These are phyloP conservation scores for Chloropsis cyanopogon DNA, from an alignment of 2,113 vertebrate genomes.

Conservation along the genomic window DNA sequence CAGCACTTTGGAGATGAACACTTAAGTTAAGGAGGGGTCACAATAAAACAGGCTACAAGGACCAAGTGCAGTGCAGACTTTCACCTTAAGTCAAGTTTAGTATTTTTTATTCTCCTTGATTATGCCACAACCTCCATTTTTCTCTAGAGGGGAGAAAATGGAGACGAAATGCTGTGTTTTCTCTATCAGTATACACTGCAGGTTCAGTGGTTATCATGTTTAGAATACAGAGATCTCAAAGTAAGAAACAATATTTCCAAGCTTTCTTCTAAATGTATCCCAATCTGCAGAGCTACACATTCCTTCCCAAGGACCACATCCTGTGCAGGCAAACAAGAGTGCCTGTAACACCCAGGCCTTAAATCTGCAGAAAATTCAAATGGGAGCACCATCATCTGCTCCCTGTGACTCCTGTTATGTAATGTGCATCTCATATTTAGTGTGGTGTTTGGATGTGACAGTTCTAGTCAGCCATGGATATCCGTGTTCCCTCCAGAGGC, in stretches of 20 bases:
- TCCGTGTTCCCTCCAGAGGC: slow-evolving; percentile 16
- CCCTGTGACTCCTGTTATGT: not conserved
- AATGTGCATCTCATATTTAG: slow-evolving; percentile 19
- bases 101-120: not conserved
- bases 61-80: not conserved
- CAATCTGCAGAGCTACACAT: not conserved
- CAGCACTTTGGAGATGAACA: not conserved
- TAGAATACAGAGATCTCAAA: not conserved
- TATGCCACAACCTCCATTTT: not conserved
- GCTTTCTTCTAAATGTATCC: not conserved
- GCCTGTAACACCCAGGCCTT: not conserved
- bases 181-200: not conserved
- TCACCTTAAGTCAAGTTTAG: not conserved
- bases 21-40: not conserved
- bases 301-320: not conserved
- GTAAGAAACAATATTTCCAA: not conserved
- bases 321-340: not conserved
- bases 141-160: not conserved
- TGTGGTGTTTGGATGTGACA: slow-evolving; percentile 9
- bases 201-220: not conserved
- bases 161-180: not conserved
- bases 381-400: not conserved
- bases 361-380: not conserved
- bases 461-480: slow-evolving; percentile 28
- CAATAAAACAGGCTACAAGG: not conserved